Conservation (phyloP, 2,113 vertebrate species). For the Geococcyx californianus region DNA sequence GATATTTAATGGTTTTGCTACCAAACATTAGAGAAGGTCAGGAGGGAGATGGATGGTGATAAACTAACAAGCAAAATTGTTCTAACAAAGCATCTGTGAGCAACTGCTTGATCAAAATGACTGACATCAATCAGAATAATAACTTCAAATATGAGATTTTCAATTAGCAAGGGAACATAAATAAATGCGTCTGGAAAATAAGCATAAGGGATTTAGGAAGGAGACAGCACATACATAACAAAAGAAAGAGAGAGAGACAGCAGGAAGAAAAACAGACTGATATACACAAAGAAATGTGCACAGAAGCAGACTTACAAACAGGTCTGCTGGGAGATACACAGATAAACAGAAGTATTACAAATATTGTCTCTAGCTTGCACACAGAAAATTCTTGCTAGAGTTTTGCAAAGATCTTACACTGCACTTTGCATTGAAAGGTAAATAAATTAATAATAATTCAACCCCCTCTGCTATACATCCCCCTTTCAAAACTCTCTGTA, state of each 20-base stretch:
- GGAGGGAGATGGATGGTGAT: constrained; percentile 70
- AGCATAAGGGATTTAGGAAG: constrained; percentile 75
- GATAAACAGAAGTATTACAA: constrained; percentile 52
- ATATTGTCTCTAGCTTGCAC: not conserved
- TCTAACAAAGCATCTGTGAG: constrained; percentile 80
- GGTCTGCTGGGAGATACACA: constrained; percentile 52
- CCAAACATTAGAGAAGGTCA: constrained; percentile 72
- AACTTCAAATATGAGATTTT: constrained; percentile 83
- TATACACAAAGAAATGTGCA: constrained; percentile 52
- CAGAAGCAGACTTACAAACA: constrained; percentile 45
- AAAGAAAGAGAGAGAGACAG: constrained; percentile 16
- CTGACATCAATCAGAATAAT: constrained; percentile 85
- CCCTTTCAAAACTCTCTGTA: not conserved
- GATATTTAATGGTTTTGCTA: constrained; percentile 34
- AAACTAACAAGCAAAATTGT: constrained; percentile 77
- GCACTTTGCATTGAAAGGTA: not conserved
- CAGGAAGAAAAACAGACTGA: constrained; percentile 31
- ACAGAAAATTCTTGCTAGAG: constrained; percentile 7
- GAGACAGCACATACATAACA: constrained; percentile 77
- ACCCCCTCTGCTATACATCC: not conserved
- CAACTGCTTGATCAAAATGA: constrained; percentile 82
- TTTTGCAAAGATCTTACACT: not conserved
- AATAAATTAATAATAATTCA: not conserved
- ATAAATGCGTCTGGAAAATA: constrained; percentile 79
- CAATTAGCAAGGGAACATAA: constrained; percentile 82